Conservation (phyloP, 2,797 vertebrate species). For the Galaxias olidus region DNA sequence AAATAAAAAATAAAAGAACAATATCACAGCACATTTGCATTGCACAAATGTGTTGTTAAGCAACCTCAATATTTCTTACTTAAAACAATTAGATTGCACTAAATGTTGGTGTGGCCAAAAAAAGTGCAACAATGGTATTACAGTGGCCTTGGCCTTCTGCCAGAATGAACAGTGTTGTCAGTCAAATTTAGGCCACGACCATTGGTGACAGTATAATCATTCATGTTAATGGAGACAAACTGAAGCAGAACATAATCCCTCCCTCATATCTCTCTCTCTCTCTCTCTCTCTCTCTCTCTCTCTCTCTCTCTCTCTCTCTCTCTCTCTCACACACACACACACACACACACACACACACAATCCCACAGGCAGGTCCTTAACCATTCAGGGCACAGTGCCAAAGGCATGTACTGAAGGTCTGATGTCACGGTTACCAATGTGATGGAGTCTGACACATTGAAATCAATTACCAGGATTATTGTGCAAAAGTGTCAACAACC, state of each 20-base stretch:
- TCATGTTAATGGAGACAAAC: constrained; percentile 71
- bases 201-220: constrained; percentile 60
- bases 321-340: constrained; percentile 12
- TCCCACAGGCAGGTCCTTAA: not conserved
- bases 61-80: constrained; percentile 39
- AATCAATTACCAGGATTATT: constrained; percentile 20
- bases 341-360: constrained; percentile 12
- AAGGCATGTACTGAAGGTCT: constrained; percentile 10
- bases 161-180: constrained; percentile 53
- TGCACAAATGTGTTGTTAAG: too few species aligned
- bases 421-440: constrained; percentile 45
- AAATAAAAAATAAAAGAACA: too few species aligned
- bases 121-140: constrained; percentile 52
- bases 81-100: constrained; percentile 51
- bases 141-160: constrained; percentile 30
- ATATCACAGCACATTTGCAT: too few species aligned
- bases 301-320: too few species aligned
- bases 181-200: constrained; percentile 69
- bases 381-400: constrained; percentile 28
- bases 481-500: not conserved
- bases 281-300: constrained; percentile 8
- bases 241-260: constrained; percentile 64
- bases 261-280: constrained; percentile 14
- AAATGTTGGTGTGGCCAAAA: constrained; percentile 22
- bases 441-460: constrained; percentile 31